Conservation (phyloP, 1,140 invertebrate species). For the Drosophila arizonae region DNA sequence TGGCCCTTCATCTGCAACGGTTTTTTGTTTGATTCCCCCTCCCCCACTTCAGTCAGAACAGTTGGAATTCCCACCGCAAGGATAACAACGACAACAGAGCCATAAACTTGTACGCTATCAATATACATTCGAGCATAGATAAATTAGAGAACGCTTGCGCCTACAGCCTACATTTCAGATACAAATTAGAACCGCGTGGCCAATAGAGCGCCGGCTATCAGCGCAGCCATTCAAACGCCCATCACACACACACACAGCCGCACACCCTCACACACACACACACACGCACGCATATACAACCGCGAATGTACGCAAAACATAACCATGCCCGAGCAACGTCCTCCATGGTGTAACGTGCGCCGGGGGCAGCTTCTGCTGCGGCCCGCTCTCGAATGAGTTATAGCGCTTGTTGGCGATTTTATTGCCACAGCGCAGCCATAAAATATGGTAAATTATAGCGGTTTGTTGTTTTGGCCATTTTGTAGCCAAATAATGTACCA, state of each 20-base stretch:
- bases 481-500: constrained; percentile 82
- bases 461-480: constrained; percentile 83
- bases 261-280: constrained; percentile 9
- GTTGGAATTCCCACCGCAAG: constrained; percentile 39
- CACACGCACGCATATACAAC: constrained; percentile 39
- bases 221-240: constrained; percentile 40
- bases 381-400: constrained; percentile 81
- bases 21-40: not conserved
- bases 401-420: constrained; percentile 82
- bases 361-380: constrained; percentile 66
- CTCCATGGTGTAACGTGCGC: constrained; percentile 60
- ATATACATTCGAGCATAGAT: constrained; percentile 70
- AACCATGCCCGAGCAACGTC: constrained; percentile 23
- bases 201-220: constrained; percentile 41
- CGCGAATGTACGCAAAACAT: constrained; percentile 65
- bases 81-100: constrained; percentile 60
- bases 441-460: constrained; percentile 83
- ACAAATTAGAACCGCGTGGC: constrained; percentile 67
- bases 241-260: constrained; percentile 25
- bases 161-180: constrained; percentile 46
- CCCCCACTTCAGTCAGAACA: not conserved
- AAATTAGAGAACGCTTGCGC: constrained; percentile 62
- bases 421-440: constrained; percentile 83
- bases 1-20: not conserved
- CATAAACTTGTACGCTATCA: constrained; percentile 72